phyloP scores from a whole-genome alignment of 2,113 vertebrate species.

The Apodemus sylvaticus region DNA sequence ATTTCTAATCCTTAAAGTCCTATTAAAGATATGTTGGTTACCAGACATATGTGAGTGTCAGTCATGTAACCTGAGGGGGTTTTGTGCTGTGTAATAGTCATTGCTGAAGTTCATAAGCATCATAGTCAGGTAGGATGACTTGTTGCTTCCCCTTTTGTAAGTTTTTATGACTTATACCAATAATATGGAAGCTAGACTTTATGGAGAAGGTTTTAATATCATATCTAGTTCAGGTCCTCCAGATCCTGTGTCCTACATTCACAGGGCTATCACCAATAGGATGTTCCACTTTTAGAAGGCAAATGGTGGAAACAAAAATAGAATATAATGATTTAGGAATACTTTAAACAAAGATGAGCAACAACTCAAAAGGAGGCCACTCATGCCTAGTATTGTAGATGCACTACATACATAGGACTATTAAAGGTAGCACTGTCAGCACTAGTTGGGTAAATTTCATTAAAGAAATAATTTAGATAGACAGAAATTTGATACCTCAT shows the following conservation, averaged over 20 bases:
- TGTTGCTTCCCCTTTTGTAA: background rate
- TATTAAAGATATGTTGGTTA: background rate
- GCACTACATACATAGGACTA: background rate
- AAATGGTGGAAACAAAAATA: background rate
- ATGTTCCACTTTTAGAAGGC: background rate
- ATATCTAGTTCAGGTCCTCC: background rate
- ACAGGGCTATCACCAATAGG: background rate
- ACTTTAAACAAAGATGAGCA: background rate
- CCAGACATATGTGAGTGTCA: background rate
- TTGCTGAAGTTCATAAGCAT: background rate
- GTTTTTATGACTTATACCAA: background rate
- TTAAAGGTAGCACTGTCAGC: background rate
- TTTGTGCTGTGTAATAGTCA: background rate
- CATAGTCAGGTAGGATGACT: background rate
- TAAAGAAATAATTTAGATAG: background rate
- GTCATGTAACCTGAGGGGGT: background rate
- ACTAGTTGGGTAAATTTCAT: background rate
- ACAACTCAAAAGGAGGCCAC: background rate
- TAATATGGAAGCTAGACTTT: background rate
- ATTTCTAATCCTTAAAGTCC: background rate
- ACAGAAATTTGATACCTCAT: background rate
- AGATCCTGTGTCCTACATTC: background rate
- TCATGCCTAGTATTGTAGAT: background rate
- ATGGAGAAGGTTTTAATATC: background rate
- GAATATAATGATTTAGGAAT: background rate